These are phyloP conservation scores for Cryptomyrus ogoouensis DNA, from an alignment of 2,113 vertebrate genomes.

Conservation along the genomic window DNA sequence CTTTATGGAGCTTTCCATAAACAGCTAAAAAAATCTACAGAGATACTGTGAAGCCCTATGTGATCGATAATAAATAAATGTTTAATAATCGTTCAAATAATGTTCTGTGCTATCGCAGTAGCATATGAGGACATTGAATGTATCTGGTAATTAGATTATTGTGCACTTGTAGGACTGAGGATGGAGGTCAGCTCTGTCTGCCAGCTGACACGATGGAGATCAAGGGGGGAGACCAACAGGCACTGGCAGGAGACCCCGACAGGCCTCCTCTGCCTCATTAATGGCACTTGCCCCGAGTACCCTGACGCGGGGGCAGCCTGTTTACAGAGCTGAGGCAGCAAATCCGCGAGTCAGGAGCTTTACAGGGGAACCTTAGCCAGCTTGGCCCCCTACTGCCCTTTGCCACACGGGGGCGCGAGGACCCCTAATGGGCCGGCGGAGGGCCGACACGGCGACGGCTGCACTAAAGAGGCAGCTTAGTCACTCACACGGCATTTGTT, in stretches of 20 bases:
- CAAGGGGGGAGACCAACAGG: no score
- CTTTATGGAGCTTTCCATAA: background rate
- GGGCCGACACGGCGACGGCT: slow-evolving; percentile 11
- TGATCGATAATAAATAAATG: background rate
- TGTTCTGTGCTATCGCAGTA: background rate
- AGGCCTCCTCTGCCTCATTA: background rate
- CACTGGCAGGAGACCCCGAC: background rate
- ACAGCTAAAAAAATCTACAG: background rate
- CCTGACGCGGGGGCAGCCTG: background rate
- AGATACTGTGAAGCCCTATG: background rate
- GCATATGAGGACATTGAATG: background rate
- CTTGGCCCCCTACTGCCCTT: background rate
- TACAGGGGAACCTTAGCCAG: background rate
- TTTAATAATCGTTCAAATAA: background rate
- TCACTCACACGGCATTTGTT: slow-evolving; percentile 21
- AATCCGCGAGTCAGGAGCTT: background rate
- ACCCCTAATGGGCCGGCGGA: background rate
- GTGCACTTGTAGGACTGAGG: background rate
- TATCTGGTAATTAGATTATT: background rate
- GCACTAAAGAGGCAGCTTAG: slow-evolving; percentile 8
- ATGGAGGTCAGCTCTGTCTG: background rate
- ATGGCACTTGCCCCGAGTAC: background rate
- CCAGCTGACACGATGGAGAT: background rate
- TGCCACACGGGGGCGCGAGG: background rate
- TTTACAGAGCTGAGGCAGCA: background rate